A percentile compares a stretch with the other conserved stretches of the same genome.
These are phyloP conservation scores for Ascidia mentula DNA, from an alignment of 23 tunicate species.

Conservation along the genomic window DNA sequence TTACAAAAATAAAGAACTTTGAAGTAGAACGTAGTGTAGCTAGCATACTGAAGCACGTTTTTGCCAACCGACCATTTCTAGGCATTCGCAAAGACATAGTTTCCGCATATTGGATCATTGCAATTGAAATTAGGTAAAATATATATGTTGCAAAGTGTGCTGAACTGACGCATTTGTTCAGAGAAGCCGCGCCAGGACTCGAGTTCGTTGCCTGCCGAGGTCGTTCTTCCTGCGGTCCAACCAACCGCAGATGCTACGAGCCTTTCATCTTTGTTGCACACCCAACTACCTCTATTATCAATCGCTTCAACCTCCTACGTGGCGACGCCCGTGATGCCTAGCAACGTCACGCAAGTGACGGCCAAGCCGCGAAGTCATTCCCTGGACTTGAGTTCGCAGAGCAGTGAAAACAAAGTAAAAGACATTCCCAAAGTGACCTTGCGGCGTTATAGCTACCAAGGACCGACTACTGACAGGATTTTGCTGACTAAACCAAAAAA, in stretches of 20 bases:
- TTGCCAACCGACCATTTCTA: no score
- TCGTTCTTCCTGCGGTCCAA: background rate
- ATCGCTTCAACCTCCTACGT: background rate
- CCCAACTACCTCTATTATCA: background rate
- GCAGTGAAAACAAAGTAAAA: background rate
- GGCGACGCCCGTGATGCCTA: background rate
- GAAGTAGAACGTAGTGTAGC: no score
- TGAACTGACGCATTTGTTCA: conserved; percentile 6
- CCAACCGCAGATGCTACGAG: background rate
- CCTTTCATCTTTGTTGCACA: background rate
- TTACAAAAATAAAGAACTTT: no score
- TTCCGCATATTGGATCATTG: no score
- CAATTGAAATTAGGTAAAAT: no score
- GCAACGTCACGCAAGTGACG: no score
- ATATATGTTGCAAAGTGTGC: background rate
- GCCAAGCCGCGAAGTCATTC: conserved; percentile 26
- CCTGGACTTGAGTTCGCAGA: conserved; percentile 1
- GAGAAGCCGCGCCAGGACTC: background rate
- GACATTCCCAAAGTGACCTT: conserved; percentile 7
- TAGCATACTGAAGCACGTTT: no score
- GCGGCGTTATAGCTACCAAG: conserved; percentile 60
- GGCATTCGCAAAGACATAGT: no score
- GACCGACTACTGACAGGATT: background rate
- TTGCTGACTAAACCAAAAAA: background rate
- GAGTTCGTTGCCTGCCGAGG: conserved; percentile 27